Percentiles rank a stretch among this genome's conserved stretches.
These are phyloP conservation scores for Orthosia gothica DNA, from an alignment of 2,888 invertebrate genomes.

Conservation along the genomic window DNA sequence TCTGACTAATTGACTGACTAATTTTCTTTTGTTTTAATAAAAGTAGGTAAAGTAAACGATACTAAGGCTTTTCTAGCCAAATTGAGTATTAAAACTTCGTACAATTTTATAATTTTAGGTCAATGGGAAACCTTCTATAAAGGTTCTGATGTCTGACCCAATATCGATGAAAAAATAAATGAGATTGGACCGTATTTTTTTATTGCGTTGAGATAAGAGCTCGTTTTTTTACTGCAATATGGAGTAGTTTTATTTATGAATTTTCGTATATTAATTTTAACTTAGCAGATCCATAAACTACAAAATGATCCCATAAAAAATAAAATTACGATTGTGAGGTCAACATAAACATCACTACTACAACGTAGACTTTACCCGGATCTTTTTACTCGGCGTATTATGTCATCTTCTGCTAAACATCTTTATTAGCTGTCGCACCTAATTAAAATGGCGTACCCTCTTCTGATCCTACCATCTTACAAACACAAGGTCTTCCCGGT, in stretches of 20 bases:
- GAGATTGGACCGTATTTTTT: conserved; percentile 17
- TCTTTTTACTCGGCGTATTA: no score
- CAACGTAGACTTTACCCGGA: background rate
- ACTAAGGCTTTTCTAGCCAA: background rate
- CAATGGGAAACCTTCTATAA: conserved; percentile 7
- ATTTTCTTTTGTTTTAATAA: no score
- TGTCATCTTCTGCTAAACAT: no score
- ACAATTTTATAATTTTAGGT: background rate
- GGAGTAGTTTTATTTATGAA: background rate
- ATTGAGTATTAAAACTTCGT: background rate
- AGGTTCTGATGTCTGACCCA: conserved; percentile 9
- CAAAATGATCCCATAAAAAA: background rate
- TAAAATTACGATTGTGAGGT: background rate
- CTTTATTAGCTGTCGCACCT: no score
- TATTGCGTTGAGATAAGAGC: background rate
- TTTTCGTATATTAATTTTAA: conserved; percentile 1
- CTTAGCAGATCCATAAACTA: conserved; percentile 3
- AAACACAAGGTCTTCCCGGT: background rate
- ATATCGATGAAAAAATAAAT: conserved; percentile 17
- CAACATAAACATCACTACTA: background rate
- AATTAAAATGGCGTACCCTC: no score
- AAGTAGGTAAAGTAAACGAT: no score
- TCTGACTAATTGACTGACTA: no score
- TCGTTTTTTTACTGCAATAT: background rate
- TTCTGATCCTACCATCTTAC: background rate